A percentile compares a stretch with the other conserved stretches of the same genome.
Evolutionary conservation across 1,140 invertebrate genomes (phyloP).

Genomic region (Brevipalpus yothersi): DNA sequence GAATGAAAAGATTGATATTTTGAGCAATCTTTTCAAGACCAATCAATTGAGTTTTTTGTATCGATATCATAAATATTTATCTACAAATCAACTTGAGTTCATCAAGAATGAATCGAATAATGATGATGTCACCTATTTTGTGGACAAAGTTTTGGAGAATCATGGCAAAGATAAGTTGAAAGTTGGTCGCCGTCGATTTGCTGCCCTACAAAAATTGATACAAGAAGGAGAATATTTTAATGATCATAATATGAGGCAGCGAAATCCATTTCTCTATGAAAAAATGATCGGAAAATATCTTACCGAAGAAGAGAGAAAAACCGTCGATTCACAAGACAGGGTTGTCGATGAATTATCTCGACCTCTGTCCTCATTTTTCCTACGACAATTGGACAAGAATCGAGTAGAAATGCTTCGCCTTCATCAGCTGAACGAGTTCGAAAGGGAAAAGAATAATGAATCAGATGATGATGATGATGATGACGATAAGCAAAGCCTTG

Average conservation of each 20-base stretch:
- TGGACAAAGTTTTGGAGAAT: background rate
- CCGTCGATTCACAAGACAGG: slow-evolving; percentile 17
- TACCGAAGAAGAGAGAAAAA: slow-evolving; percentile 37
- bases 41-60: background rate
- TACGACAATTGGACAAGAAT: background rate
- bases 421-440: background rate
- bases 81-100: background rate
- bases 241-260: slow-evolving; percentile 68
- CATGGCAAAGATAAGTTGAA: background rate
- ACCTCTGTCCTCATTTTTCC: background rate
- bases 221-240: slow-evolving; percentile 51
- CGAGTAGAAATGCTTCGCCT: background rate
- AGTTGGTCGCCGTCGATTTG: slow-evolving; percentile 40
- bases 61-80: background rate
- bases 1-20: background rate
- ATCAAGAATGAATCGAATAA: background rate
- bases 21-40: background rate
- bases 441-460: background rate
- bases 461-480: background rate
- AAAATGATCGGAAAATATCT: slow-evolving; percentile 61
- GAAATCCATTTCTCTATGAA: slow-evolving; percentile 67
- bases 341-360: slow-evolving; percentile 2
- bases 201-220: slow-evolving; percentile 47
- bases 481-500: background rate
- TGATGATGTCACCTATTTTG: background rate